Evolutionary conservation across 2,113 vertebrate genomes (phyloP).

Genomic region (Poeciliopsis prolifica): DNA sequence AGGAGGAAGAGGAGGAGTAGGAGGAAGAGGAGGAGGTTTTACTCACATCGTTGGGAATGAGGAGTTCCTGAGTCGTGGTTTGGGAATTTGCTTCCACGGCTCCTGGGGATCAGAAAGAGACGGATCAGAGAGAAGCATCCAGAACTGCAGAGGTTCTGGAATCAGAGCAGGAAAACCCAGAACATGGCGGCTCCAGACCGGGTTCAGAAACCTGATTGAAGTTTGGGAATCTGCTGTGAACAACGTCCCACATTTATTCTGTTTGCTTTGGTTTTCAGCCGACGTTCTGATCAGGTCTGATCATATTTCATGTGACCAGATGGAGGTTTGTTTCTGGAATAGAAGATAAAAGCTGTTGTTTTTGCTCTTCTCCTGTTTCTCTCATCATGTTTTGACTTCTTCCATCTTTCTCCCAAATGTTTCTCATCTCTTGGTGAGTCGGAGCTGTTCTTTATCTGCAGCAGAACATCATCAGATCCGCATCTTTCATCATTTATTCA

Average conservation of each 20-base stretch:
- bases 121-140: not conserved
- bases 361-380: not conserved
- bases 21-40: not conserved
- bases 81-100: conserved; percentile 85
- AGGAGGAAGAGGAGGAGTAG: too few species aligned
- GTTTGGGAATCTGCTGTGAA: not conserved
- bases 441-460: too few species aligned
- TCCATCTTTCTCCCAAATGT: not conserved
- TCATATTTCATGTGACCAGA: not conserved
- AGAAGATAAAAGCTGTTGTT: not conserved
- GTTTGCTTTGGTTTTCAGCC: too few species aligned
- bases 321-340: too few species aligned
- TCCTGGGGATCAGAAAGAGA: conserved; percentile 54
- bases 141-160: not conserved
- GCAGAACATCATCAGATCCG: too few species aligned
- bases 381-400: not conserved
- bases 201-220: not conserved
- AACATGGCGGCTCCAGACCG: too few species aligned
- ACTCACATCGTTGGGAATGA: conserved; percentile 91
- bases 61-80: conserved; percentile 92
- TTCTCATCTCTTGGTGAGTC: too few species aligned
- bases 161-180: not conserved
- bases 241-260: too few species aligned
- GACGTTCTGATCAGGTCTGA: too few species aligned
- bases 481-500: too few species aligned